These are phyloP conservation scores for Lagodon rhomboides DNA, from an alignment of 2,797 vertebrate genomes.

Conservation along the genomic window DNA sequence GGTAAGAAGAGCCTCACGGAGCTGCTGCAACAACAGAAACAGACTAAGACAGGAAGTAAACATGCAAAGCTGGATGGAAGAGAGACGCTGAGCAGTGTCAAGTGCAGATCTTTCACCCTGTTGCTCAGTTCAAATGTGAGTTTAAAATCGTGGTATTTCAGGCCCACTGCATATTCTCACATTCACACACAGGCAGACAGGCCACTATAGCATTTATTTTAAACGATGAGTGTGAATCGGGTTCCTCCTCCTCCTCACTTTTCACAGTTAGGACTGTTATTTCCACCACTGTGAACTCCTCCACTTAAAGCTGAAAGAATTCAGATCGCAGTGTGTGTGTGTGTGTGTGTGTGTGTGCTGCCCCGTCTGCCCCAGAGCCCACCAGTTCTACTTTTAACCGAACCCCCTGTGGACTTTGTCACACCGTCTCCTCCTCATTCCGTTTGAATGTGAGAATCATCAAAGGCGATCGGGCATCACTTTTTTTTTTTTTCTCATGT, in stretches of 20 bases:
- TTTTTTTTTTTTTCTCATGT: conserved; percentile 59
- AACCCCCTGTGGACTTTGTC: conserved; percentile 51
- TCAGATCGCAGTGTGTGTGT: conserved; percentile 3
- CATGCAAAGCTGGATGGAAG: neutral
- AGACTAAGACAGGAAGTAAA: neutral
- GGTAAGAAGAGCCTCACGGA: too few species aligned
- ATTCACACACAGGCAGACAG: conserved; percentile 13
- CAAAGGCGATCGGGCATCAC: conserved; percentile 57
- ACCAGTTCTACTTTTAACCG: conserved; percentile 53
- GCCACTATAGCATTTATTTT: conserved; percentile 16
- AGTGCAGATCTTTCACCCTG: neutral
- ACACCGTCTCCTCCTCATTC: conserved; percentile 26
- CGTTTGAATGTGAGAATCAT: conserved; percentile 59
- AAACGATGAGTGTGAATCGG: conserved; percentile 29
- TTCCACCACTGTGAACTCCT: conserved; percentile 37
- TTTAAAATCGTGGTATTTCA: neutral
- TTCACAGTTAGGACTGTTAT: conserved; percentile 35
- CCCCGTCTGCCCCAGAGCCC: conserved; percentile 31
- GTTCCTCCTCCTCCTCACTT: conserved; percentile 22
- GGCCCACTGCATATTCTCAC: conserved; percentile 1
- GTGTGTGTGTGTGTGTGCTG: neutral
- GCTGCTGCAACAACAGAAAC: neutral
- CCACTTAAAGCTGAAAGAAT: conserved; percentile 47
- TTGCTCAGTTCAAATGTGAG: conserved; percentile 7
- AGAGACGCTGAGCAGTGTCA: neutral